Evolutionary conservation across 1,140 invertebrate genomes (phyloP).

Genomic region (Eriocheir sinensis): DNA sequence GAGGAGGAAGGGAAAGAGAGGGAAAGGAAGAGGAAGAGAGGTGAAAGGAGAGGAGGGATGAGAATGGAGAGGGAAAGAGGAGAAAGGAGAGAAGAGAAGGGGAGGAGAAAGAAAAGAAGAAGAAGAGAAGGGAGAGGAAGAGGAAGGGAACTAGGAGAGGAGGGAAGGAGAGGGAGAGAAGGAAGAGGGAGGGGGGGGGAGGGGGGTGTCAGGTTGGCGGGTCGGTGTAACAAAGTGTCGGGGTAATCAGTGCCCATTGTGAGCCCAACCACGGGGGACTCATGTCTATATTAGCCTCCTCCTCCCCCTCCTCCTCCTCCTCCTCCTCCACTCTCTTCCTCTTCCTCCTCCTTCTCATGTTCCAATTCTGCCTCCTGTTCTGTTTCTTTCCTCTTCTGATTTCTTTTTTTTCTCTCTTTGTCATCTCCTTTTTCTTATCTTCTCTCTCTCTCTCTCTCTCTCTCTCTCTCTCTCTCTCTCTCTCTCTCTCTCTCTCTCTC

Average conservation of each 20-base stretch:
- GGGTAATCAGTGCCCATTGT: slow-evolving; percentile 68
- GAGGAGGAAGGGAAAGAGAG: neutral
- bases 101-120: neutral
- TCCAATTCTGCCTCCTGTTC: neutral
- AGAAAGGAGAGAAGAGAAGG: no score
- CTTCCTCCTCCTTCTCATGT: neutral
- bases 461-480: slow-evolving; percentile 27
- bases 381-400: neutral
- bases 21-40: no score
- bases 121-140: neutral
- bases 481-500: neutral
- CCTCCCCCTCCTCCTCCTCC: neutral
- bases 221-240: slow-evolving; percentile 56
- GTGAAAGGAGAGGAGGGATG: no score
- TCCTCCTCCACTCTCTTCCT: neutral
- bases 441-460: neutral
- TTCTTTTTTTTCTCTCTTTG: neutral
- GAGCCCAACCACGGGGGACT: slow-evolving; percentile 58
- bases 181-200: neutral
- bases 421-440: neutral
- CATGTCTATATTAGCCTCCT: slow-evolving; percentile 64
- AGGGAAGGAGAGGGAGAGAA: neutral
- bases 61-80: no score
- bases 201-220: neutral
- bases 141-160: neutral